Conservation (phyloP, 1,140 invertebrate species). For the Drosophila insularis region DNA sequence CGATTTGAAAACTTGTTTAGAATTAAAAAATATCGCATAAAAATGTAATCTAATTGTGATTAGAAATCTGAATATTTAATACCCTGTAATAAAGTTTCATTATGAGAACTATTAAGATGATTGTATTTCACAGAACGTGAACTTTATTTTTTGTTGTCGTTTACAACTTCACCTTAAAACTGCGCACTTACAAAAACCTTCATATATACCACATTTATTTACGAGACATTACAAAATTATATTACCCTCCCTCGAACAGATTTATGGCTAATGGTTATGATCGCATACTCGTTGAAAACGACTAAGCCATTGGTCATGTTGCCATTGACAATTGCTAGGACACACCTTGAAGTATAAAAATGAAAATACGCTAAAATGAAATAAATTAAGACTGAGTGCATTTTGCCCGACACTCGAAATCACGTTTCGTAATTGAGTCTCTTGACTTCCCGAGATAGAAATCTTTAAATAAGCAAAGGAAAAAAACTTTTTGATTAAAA, state of each 20-base stretch:
- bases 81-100: no score
- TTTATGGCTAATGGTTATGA: slow-evolving; percentile 63
- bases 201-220: slow-evolving; percentile 48
- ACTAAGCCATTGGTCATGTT: slow-evolving; percentile 10
- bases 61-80: no score
- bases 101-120: no score
- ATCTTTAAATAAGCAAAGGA: slow-evolving; percentile 28
- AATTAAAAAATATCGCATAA: no score
- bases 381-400: slow-evolving; percentile 50
- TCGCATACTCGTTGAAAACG: slow-evolving; percentile 14
- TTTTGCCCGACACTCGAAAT: slow-evolving; percentile 53
- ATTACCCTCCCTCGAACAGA: slow-evolving; percentile 45
- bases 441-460: slow-evolving; percentile 42
- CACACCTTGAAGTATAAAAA: slow-evolving; percentile 49
- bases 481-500: slow-evolving; percentile 17
- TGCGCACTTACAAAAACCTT: background rate
- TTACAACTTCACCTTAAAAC: background rate
- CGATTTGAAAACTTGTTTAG: no score
- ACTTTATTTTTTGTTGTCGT: background rate
- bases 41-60: no score
- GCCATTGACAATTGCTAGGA: slow-evolving; percentile 32
- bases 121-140: no score
- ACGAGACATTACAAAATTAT: slow-evolving; percentile 60
- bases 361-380: slow-evolving; percentile 6
- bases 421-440: slow-evolving; percentile 65